Evolutionary conservation across 1,140 invertebrate genomes (phyloP), one percentile per base, ranked within the genome.

Genomic region (Hypothenemus hampei): DNA sequence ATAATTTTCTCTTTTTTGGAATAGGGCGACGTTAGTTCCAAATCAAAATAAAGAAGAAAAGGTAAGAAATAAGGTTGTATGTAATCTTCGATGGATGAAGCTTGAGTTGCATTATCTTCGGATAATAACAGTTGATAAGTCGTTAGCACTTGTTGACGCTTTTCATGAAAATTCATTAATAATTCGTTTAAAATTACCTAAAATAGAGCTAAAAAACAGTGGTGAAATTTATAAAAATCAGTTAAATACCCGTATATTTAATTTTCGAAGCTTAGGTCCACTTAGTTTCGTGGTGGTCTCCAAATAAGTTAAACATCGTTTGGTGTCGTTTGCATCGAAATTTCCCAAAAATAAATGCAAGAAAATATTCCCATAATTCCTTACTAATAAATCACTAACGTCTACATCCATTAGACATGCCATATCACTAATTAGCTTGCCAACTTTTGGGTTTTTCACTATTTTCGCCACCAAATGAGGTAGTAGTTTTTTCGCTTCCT

Each of bases 41-140:
- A 80, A 66, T 92, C 89, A 61, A 92, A 88, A 70, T 84, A 84
- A 1, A 87, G 86, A 8, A 93, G 73, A 18, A 92, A 82, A 0
- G 88, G 89, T 8, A 93, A 77, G 36, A 93, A 81, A 49, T 83
- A 78, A 1, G 86, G 82, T 43, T 88, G 83, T 15, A 93, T 73
- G 65, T 88, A 91, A 21, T 84, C 79, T 2, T 82, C 81, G 57
- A 83, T 77, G 22, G 70, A 61, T 63, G 70, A 33, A 45, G 63
- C 31, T 65, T 66, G 60, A 45, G 15, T 21, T 16, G 77, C 73
- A 7, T 69, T 70, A 46, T 80, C 77, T 53, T 78, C 74, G 4
- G 67, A 67, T 1, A 77, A 67, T n/a, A 83, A 68, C 36, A 77
- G 73, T 56, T 73, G 68, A 56, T 85, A 78, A 3, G 78, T 80